phyloP scores from a whole-genome alignment of 2,888 invertebrate genomes.

The Parapristionchus giblindavisi region DNA sequence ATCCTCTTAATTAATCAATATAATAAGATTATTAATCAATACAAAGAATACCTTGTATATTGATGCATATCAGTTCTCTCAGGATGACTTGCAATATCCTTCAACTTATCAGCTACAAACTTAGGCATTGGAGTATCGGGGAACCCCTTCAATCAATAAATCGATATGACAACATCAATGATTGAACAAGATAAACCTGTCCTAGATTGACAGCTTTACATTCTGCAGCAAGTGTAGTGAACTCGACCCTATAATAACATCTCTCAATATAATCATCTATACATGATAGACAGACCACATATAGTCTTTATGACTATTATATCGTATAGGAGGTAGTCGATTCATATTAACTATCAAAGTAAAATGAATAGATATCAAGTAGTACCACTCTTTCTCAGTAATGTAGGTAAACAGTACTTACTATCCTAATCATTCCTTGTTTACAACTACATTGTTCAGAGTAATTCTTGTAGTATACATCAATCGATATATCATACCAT shows the following conservation, averaged over 20 bases:
- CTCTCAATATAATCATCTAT: not conserved
- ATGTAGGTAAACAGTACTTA: no score
- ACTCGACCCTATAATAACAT: constrained; percentile 65
- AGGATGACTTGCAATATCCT: constrained; percentile 55
- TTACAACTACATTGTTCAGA: not conserved
- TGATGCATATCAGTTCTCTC: constrained; percentile 65
- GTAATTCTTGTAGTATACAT: no score
- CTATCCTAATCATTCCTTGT: not conserved
- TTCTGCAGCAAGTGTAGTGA: constrained; percentile 65
- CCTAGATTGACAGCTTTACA: constrained; percentile 69
- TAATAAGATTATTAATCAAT: not conserved
- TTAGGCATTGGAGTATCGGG: constrained; percentile 67
- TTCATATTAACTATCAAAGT: constrained; percentile 14
- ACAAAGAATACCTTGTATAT: constrained; percentile 14
- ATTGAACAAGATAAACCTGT: constrained; percentile 43
- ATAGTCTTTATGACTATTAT: not conserved
- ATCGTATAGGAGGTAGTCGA: constrained; percentile 1
- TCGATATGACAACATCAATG: not conserved
- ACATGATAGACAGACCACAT: not conserved
- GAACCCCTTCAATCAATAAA: constrained; percentile 58
- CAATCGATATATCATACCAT: constrained; percentile 25
- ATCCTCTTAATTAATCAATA: constrained; percentile 45
- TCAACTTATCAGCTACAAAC: constrained; percentile 62
- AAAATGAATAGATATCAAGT: no score
- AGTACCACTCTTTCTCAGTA: no score